These are phyloP conservation scores for Cassiopea andromeda DNA, from an alignment of 30 jellyfish, hydroid and myxozoan species.

Conservation along the genomic window DNA sequence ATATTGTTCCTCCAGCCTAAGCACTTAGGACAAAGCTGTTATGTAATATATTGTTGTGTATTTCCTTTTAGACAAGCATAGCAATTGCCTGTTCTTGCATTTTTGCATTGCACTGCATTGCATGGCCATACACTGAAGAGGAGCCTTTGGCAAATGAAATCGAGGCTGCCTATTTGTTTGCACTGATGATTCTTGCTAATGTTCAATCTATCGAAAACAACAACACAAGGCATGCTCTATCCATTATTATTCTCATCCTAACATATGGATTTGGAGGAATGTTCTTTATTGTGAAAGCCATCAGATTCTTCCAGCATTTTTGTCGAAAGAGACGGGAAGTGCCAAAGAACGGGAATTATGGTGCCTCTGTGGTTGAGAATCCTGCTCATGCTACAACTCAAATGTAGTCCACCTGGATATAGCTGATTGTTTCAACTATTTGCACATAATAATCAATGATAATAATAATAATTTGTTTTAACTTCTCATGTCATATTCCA, in stretches of 20 bases:
- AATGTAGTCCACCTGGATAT: no score
- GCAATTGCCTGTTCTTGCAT: conserved; percentile 39
- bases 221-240: conserved; percentile 10
- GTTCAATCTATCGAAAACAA: conserved; percentile 33
- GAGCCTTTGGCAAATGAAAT: conserved; percentile 44
- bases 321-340: neutral
- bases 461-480: no score
- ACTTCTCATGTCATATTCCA: no score
- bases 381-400: no score
- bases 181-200: conserved; percentile 44
- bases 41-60: no score
- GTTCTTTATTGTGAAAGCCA: conserved; percentile 38
- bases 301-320: neutral
- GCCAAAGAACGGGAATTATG: neutral
- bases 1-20: neutral
- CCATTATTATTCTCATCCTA: conserved; percentile 28
- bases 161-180: conserved; percentile 55
- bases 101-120: conserved; percentile 44
- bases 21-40: no score
- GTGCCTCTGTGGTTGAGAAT: no score
- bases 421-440: no score
- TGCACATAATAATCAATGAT: no score
- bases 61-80: conserved; percentile 20
- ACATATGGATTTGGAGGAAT: conserved; percentile 15
- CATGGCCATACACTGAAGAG: conserved; percentile 52